Conservation (phyloP, 2,888 invertebrate genomes). For the Heliconius cydno region DNA sequence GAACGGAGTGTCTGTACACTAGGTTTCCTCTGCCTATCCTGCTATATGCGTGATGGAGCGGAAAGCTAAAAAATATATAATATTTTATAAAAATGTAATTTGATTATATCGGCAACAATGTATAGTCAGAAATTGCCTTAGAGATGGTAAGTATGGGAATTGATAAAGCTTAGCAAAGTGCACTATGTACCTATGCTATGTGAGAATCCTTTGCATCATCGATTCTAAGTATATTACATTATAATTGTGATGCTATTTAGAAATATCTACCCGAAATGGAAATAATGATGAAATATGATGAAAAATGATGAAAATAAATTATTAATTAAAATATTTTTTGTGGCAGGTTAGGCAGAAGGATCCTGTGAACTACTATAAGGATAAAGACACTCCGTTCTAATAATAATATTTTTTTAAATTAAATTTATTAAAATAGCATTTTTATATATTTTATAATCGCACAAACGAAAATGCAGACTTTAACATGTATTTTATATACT, state of each 20-base stretch:
- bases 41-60: neutral
- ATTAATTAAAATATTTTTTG: too few species aligned
- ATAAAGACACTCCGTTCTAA: too few species aligned
- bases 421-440: too few species aligned
- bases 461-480: too few species aligned
- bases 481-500: neutral
- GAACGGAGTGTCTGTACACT: too few species aligned
- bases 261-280: neutral
- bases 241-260: neutral
- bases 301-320: too few species aligned
- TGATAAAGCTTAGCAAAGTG: constrained; percentile 19
- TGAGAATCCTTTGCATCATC: constrained; percentile 18
- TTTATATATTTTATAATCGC: too few species aligned
- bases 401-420: too few species aligned
- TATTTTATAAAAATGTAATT: neutral
- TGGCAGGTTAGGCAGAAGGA: too few species aligned
- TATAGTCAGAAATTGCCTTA: neutral
- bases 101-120: constrained; percentile 1
- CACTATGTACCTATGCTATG: neutral
- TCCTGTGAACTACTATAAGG: too few species aligned
- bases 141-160: constrained; percentile 25
- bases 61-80: neutral
- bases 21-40: neutral
- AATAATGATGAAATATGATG: neutral
- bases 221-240: neutral